phyloP scores from a whole-genome alignment of 2,797 vertebrate species.

The Phataginus tetradactyla region DNA sequence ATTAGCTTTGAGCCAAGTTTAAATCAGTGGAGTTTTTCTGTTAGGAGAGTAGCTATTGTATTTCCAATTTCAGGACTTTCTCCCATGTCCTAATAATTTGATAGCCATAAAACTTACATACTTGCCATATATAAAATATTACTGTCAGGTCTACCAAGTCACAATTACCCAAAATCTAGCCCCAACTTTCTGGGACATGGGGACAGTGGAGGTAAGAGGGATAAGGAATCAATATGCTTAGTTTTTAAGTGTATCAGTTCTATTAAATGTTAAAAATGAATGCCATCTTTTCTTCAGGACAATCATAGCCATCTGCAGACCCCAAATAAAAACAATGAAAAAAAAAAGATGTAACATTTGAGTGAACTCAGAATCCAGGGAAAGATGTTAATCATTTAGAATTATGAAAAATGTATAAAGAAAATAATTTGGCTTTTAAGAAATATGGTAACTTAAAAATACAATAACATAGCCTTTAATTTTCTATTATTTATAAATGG shows the following conservation, averaged over 20 bases:
- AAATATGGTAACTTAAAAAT: constrained; percentile 43
- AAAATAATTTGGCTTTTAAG: constrained; percentile 56
- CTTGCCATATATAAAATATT: background rate
- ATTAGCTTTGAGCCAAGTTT: background rate
- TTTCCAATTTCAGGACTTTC: constrained; percentile 30
- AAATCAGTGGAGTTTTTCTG: background rate
- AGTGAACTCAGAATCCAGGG: background rate
- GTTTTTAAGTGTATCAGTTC: background rate
- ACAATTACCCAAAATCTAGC: constrained; percentile 21
- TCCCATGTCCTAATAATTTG: background rate
- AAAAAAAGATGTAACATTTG: background rate
- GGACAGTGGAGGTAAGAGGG: background rate
- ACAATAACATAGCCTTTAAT: constrained; percentile 42
- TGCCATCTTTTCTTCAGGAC: background rate
- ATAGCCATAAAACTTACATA: constrained; percentile 13
- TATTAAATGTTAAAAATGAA: background rate
- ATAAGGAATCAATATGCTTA: background rate
- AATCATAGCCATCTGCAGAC: background rate
- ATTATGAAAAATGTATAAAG: background rate
- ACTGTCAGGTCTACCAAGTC: background rate
- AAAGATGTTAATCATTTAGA: background rate
- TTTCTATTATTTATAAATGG: constrained; percentile 76
- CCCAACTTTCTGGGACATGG: background rate
- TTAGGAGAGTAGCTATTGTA: background rate
- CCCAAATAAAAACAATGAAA: background rate